A percentile compares a stretch with the other conserved stretches of the same genome.
phyloP scores from a whole-genome alignment of 2,888 invertebrate species.

The Clitarchus hookeri region DNA sequence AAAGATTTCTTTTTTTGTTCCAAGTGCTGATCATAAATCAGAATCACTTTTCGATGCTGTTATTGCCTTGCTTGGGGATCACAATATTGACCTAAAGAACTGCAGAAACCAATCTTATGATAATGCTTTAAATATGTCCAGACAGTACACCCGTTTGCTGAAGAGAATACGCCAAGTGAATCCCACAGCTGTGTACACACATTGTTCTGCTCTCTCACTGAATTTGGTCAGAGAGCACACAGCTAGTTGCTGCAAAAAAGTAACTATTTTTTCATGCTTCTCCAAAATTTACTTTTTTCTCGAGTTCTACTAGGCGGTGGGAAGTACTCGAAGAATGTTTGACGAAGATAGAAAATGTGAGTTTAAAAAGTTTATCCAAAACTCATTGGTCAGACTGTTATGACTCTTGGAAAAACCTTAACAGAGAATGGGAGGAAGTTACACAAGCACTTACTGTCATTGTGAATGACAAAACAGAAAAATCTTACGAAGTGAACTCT shows the following conservation, averaged over 20 bases:
- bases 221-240: too few species aligned
- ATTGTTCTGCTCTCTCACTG: too few species aligned
- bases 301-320: background rate
- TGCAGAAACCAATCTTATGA: background rate
- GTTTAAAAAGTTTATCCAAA: background rate
- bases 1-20: background rate
- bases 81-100: background rate
- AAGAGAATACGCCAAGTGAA: background rate
- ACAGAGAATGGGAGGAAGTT: background rate
- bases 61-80: background rate
- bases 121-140: background rate
- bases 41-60: slow-evolving; percentile 17
- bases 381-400: background rate
- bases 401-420: background rate
- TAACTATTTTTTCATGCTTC: background rate
- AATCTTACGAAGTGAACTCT: background rate
- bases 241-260: background rate
- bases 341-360: slow-evolving; percentile 3
- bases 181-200: background rate
- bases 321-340: background rate
- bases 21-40: background rate
- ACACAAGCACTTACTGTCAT: background rate
- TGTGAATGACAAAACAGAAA: background rate
- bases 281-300: slow-evolving; percentile 19
- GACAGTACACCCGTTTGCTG: background rate